phyloP scores from a whole-genome alignment of 2,888 invertebrate species.

The Sinodicranocentrus sp. region DNA sequence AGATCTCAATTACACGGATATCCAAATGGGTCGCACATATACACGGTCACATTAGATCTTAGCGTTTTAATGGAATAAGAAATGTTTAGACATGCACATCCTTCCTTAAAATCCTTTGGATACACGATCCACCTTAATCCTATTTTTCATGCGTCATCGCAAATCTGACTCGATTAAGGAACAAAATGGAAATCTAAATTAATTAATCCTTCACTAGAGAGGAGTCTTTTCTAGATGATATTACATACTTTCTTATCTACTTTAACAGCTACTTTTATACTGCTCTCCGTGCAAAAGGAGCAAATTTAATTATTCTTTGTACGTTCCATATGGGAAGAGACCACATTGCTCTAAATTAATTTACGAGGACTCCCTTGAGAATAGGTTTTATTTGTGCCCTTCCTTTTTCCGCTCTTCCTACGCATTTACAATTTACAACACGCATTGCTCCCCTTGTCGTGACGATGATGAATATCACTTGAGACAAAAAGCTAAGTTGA shows the following conservation, averaged over 20 bases:
- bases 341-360: not conserved
- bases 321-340: too few species aligned
- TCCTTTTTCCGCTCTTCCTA: not conserved
- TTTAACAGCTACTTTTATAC: too few species aligned
- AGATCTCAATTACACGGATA: not conserved
- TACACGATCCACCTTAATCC: slow-evolving; percentile 6
- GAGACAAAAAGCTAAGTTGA: too few species aligned
- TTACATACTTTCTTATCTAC: too few species aligned
- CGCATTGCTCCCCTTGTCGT: not conserved
- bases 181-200: slow-evolving; percentile 46
- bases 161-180: slow-evolving; percentile 33
- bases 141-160: not conserved
- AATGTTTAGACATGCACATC: not conserved
- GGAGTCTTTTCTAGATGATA: not conserved
- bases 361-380: not conserved
- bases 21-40: not conserved
- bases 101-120: not conserved
- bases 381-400: not conserved
- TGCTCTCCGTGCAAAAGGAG: too few species aligned
- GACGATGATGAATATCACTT: too few species aligned
- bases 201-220: slow-evolving; percentile 39
- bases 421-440: not conserved
- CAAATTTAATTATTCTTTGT: too few species aligned
- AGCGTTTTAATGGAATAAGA: slow-evolving; percentile 15
- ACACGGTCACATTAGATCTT: not conserved